phyloP scores from a whole-genome alignment of 2,113 vertebrate species.

The Thalassoma bifasciatum region DNA sequence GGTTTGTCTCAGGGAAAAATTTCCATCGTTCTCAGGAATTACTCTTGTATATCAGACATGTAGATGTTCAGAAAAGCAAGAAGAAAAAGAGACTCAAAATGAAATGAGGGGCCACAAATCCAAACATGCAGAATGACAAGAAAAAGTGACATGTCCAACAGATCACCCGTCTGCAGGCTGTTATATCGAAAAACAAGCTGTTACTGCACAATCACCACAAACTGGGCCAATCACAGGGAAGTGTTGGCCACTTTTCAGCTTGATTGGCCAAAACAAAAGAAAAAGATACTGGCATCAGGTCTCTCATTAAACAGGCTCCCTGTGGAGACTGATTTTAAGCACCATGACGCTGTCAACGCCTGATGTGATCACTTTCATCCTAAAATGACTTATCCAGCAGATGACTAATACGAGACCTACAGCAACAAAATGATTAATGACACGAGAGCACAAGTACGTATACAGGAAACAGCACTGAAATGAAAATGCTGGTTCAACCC shows the following conservation, averaged over 20 bases:
- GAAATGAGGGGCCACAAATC: slow-evolving; percentile 50
- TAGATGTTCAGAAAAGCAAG: slow-evolving; percentile 31
- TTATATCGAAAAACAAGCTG: slow-evolving; percentile 33
- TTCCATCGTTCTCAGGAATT: slow-evolving; percentile 48
- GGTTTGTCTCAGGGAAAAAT: slow-evolving; percentile 35
- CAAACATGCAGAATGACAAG: slow-evolving; percentile 50
- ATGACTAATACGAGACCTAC: slow-evolving; percentile 57
- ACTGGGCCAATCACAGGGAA: slow-evolving; percentile 58
- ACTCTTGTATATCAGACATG: slow-evolving; percentile 58
- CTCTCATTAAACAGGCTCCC: slow-evolving; percentile 62
- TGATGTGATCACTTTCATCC: slow-evolving; percentile 54
- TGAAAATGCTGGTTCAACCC: slow-evolving; percentile 49
- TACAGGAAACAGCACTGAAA: slow-evolving; percentile 18
- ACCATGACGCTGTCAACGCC: slow-evolving; percentile 42
- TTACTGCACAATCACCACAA: slow-evolving; percentile 28
- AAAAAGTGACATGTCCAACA: slow-evolving; percentile 38
- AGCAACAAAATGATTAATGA: slow-evolving; percentile 70
- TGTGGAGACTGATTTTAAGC: slow-evolving; percentile 49
- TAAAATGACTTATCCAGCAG: slow-evolving; percentile 55
- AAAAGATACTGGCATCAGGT: slow-evolving; percentile 25
- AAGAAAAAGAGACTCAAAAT: slow-evolving; percentile 28
- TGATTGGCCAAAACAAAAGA: slow-evolving; percentile 52
- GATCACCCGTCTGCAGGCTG: slow-evolving; percentile 47
- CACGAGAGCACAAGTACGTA: slow-evolving; percentile 29
- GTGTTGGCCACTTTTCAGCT: slow-evolving; percentile 39